These are phyloP conservation scores for Vimba vimba DNA, from an alignment of 2,113 vertebrate species.

Conservation along the genomic window DNA sequence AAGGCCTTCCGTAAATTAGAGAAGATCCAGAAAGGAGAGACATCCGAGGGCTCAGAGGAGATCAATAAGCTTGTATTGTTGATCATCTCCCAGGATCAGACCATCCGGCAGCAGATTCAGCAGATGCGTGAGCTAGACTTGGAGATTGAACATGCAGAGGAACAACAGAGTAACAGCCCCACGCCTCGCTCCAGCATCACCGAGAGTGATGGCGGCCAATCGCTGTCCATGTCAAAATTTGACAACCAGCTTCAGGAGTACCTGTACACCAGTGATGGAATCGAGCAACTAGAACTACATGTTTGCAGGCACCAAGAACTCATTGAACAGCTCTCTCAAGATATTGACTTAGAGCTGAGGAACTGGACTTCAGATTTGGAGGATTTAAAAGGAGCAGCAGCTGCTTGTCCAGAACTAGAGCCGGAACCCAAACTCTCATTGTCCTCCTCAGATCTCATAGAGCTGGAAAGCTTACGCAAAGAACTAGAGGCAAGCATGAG, in stretches of 20 bases:
- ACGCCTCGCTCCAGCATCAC: constrained; percentile 64
- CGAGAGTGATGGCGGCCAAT: constrained; percentile 52
- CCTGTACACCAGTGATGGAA: constrained; percentile 73
- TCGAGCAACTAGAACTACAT: constrained; percentile 82
- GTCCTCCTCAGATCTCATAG: constrained; percentile 63
- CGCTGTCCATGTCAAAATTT: background rate
- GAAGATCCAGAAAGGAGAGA: constrained; percentile 84
- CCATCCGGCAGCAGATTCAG: constrained; percentile 89
- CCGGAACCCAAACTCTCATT: constrained; percentile 29
- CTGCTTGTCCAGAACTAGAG: constrained; percentile 48
- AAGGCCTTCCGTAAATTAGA: constrained; percentile 94
- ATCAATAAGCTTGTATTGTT: constrained; percentile 88
- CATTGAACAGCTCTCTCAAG: constrained; percentile 82
- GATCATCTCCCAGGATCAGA: constrained; percentile 91
- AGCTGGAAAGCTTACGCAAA: constrained; percentile 77
- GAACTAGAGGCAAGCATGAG: constrained; percentile 86
- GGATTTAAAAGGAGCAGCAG: constrained; percentile 57
- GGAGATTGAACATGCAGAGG: constrained; percentile 84
- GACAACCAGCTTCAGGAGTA: constrained; percentile 76
- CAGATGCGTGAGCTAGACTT: constrained; percentile 86
- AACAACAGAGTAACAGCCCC: constrained; percentile 74
- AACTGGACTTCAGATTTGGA: constrained; percentile 48
- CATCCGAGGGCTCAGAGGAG: constrained; percentile 74
- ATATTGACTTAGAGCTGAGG: constrained; percentile 85
- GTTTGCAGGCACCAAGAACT: constrained; percentile 81